phyloP scores from a whole-genome alignment of 2,888 invertebrate species.

The Melipona bicolor region DNA sequence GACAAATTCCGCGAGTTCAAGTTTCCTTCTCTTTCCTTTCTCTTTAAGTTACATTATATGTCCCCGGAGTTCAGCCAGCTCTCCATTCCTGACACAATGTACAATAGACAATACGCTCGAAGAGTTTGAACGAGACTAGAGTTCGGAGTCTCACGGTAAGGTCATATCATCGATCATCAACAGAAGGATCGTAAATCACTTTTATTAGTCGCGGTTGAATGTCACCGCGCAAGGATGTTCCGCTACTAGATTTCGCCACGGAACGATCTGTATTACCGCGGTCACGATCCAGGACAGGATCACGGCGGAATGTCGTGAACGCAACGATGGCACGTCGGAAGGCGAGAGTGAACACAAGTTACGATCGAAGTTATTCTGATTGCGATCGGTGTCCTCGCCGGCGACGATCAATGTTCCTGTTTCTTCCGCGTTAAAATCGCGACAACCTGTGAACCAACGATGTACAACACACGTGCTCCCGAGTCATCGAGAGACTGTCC shows the following conservation, averaged over 20 bases:
- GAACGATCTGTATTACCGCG: slow-evolving; percentile 7
- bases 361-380: slow-evolving; percentile 19
- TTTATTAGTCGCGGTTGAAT: not conserved
- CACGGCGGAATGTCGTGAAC: not conserved
- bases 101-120: not conserved
- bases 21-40: not conserved
- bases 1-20: not conserved
- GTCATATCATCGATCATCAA: not conserved
- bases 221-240: slow-evolving; percentile 16
- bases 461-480: slow-evolving; percentile 1
- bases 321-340: not conserved
- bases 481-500: not conserved
- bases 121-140: not conserved
- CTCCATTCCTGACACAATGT: not conserved
- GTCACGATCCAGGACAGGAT: not conserved
- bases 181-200: slow-evolving; percentile 6
- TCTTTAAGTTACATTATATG: not conserved
- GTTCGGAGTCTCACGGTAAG: not conserved
- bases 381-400: slow-evolving; percentile 13
- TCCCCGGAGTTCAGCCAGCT: not conserved
- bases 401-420: not conserved
- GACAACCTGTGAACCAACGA: not conserved
- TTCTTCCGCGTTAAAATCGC: slow-evolving; percentile 28
- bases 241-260: slow-evolving; percentile 10
- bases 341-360: not conserved